phyloP scores from a whole-genome alignment of 1,140 invertebrate species.

The Drosophila eugracilis region DNA sequence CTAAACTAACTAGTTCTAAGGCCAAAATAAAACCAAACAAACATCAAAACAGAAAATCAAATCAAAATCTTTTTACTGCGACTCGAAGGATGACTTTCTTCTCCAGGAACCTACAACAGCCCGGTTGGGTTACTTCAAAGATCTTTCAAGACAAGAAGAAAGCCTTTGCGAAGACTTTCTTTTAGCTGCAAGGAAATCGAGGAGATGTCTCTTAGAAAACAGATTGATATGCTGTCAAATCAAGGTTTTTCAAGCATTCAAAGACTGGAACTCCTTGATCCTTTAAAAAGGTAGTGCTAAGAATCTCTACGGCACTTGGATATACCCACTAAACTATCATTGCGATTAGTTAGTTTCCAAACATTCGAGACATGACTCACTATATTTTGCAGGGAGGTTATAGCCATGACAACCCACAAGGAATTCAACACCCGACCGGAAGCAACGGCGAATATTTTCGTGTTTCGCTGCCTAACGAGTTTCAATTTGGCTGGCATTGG shows the following conservation, averaged over 20 bases:
- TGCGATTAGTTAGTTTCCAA: background rate
- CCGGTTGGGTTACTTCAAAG: too few species aligned
- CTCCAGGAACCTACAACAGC: too few species aligned
- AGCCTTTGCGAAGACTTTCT: too few species aligned
- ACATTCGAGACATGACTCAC: conserved; percentile 24
- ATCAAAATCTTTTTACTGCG: conserved; percentile 34
- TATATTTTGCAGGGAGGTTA: background rate
- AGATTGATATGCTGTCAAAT: too few species aligned
- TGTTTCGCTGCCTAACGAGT: conserved; percentile 46
- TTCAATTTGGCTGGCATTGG: conserved; percentile 51
- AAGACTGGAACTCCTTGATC: too few species aligned
- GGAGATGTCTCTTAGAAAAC: too few species aligned
- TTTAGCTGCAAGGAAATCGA: too few species aligned
- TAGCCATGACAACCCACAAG: conserved; percentile 53
- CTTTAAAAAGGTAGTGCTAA: too few species aligned
- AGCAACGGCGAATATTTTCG: conserved; percentile 57
- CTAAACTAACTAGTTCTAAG: conserved; percentile 70
- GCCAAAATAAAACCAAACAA: conserved; percentile 53
- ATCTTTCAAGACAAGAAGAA: too few species aligned
- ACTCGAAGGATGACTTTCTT: too few species aligned
- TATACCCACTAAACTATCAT: background rate
- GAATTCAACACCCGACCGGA: conserved; percentile 51
- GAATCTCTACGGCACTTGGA: too few species aligned
- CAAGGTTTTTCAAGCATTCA: too few species aligned
- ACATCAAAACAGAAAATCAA: conserved; percentile 30